Conservation (phyloP, 2,113 vertebrate species). For the Coptodon rendalli region DNA sequence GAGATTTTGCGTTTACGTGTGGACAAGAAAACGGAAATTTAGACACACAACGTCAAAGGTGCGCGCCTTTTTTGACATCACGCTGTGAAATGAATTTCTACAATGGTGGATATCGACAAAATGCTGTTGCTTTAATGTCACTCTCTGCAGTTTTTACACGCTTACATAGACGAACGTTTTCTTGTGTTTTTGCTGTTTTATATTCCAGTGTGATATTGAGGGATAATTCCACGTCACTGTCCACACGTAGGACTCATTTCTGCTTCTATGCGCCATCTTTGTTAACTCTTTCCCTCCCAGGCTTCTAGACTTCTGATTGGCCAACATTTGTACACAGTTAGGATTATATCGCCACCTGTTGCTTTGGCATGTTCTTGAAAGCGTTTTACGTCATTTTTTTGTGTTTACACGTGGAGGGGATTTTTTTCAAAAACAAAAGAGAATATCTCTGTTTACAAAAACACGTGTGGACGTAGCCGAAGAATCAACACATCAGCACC, state of each 20-base stretch:
- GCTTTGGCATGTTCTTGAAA: not conserved
- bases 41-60: not conserved
- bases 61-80: not conserved
- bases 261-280: not conserved
- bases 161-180: accelerated
- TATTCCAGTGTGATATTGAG: not conserved
- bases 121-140: not conserved
- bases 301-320: not conserved
- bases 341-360: not conserved
- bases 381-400: not conserved
- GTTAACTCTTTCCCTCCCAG: not conserved
- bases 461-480: not conserved
- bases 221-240: not conserved
- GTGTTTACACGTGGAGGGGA: not conserved
- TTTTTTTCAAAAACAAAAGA: not conserved
- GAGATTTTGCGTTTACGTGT: not conserved
- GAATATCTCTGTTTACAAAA: not conserved
- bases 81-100: not conserved
- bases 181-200: not conserved
- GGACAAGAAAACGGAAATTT: not conserved
- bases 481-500: not conserved
- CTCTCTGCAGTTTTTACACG: not conserved
- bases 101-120: not conserved
- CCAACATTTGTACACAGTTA: not conserved
- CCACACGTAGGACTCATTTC: not conserved